Conservation (phyloP, 2,888 invertebrate genomes). For the Ectemnius cavifrons region DNA sequence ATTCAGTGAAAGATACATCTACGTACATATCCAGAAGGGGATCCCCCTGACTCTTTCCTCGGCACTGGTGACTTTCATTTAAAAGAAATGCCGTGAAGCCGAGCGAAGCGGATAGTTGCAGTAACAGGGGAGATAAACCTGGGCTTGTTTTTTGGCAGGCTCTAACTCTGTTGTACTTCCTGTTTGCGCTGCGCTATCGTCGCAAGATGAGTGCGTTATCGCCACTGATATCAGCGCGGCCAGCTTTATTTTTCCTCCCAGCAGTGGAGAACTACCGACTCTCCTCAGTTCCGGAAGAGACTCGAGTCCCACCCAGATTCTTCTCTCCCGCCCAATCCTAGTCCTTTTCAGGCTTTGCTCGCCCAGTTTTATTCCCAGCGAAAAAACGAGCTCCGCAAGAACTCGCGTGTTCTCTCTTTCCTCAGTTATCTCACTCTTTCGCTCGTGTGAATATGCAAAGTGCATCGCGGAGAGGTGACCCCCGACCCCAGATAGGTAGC, state of each 20-base stretch:
- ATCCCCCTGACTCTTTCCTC: neutral
- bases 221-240: slow-evolving; percentile 18
- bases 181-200: slow-evolving; percentile 36
- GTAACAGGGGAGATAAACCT: slow-evolving; percentile 35
- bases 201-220: slow-evolving; percentile 30
- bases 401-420: slow-evolving; percentile 12
- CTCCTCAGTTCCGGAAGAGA: slow-evolving; percentile 19
- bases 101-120: slow-evolving; percentile 15
- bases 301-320: neutral
- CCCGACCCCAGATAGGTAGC: slow-evolving; percentile 60
- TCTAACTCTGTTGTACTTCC: slow-evolving; percentile 44
- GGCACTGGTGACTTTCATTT: slow-evolving; percentile 2
- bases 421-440: slow-evolving; percentile 29
- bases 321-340: neutral
- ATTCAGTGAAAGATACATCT: too few species aligned
- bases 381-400: neutral
- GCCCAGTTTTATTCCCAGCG: neutral
- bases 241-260: slow-evolving; percentile 21
- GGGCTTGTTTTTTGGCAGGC: slow-evolving; percentile 31
- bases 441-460: slow-evolving; percentile 43
- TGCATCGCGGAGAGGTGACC: slow-evolving; percentile 58
- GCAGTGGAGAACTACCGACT: neutral
- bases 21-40: neutral
- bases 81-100: neutral
- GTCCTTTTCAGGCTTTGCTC: neutral